Evolutionary conservation across 2,888 invertebrate species (phyloP), one percentile per base, ranked within the genome.

Genomic region (Drosophila picticornis): DNA sequence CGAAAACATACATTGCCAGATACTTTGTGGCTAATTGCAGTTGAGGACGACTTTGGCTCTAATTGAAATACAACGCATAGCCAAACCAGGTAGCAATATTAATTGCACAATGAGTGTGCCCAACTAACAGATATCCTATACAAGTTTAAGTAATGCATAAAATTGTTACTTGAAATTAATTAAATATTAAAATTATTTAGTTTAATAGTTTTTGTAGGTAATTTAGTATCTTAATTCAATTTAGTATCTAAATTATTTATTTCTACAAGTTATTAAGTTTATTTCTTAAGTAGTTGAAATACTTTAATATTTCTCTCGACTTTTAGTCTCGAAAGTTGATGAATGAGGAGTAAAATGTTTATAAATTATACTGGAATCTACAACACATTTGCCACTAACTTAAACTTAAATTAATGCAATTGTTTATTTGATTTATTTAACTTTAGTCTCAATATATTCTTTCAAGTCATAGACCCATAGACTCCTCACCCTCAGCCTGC

Each of bases 1-100:
- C 84, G 75, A 80, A 87, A 87, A 84, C 86, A 87, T 75, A 87
- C 86, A 89, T 89, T 81, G 79, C 66, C 84, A 89, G 88, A 74
- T 87, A 87, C 90, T 84, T 87, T 87, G 86, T 89, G 75, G 88
- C 86, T 89, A 87, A 87, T 84, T 89, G 88, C 81, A 60, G 69
- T 59, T 65, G 86, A 81, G 81, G 81, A 83, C 86, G 83, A 86
- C 86, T 85, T 81, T 74, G 77, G 81, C 86, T 84, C 88, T 84
- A 84, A 84, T 85, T 88, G 86, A 85, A 88, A 88, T 85, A 84
- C 88, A 83, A 88, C 84, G 77, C 79, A 72, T 59, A 48, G 36
- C 53, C 58, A 46, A 62, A 59, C 56, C 66, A 46, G 71, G 71
- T 56, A 66, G 61, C 64, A n/a, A 22, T 38, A 51, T 27, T 56